Evolutionary conservation across 2,888 invertebrate species (phyloP).

Genomic region (Entomobrya proxima): DNA sequence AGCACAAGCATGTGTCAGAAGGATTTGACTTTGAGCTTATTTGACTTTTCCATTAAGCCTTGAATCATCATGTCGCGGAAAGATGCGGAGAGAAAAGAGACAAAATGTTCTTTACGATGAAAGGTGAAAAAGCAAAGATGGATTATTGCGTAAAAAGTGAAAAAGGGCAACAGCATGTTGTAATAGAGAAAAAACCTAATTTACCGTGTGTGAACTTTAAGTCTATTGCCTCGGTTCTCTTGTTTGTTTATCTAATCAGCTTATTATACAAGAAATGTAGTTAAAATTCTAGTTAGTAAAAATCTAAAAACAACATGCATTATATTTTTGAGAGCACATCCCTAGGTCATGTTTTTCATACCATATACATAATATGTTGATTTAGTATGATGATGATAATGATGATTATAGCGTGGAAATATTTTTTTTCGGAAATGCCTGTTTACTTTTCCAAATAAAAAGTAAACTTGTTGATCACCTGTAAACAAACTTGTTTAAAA

Average conservation of each 20-base stretch:
- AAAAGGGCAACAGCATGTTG: not conserved
- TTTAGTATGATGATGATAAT: no score
- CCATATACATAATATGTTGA: no score
- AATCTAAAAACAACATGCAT: no score
- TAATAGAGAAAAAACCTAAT: not conserved
- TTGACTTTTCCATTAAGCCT: constrained; percentile 17
- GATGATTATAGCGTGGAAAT: no score
- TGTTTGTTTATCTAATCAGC: not conserved
- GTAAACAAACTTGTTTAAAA: not conserved
- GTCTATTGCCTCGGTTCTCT: not conserved
- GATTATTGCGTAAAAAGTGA: not conserved
- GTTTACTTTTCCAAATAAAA: no score
- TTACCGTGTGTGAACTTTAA: not conserved
- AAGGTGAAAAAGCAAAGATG: not conserved
- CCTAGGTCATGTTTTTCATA: no score
- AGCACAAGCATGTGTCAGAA: not conserved
- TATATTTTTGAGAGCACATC: no score
- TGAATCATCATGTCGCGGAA: not conserved
- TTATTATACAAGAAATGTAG: no score
- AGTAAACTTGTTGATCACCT: not conserved
- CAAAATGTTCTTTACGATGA: not conserved
- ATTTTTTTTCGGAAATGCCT: no score
- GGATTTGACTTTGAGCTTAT: not conserved
- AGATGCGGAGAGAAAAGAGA: not conserved
- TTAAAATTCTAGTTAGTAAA: no score